Conservation (phyloP, 2,113 vertebrate genomes). For the Rhinolophus ferrumequinum region DNA sequence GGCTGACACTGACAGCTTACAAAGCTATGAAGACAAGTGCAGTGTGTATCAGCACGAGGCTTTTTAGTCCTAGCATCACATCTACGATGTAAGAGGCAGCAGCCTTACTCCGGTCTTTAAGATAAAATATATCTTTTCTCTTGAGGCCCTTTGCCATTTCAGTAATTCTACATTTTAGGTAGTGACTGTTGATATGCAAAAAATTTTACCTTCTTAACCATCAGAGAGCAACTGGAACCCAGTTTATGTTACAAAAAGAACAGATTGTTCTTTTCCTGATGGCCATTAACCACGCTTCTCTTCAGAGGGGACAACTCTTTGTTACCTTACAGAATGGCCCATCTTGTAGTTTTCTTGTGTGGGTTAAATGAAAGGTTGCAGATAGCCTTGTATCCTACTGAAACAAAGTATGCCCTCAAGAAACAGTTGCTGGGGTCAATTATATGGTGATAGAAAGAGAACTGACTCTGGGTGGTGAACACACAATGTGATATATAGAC, state of each 20-base stretch:
- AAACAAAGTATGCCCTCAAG: not conserved
- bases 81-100: not conserved
- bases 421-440: not conserved
- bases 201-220: not conserved
- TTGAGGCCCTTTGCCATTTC: not conserved
- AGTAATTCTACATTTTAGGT: not conserved
- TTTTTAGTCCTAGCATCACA: not conserved
- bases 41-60: not conserved
- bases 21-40: not conserved
- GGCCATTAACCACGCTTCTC: not conserved
- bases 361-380: not conserved
- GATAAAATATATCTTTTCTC: not conserved
- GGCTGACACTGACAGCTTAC: not conserved
- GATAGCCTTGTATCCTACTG: not conserved
- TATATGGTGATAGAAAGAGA: too few relatives aligned
- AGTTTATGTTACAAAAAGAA: conserved; percentile 14
- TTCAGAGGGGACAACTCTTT: not conserved
- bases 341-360: not conserved
- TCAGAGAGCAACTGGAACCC: not conserved
- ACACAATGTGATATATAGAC: too few relatives aligned
- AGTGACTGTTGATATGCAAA: not conserved
- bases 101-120: not conserved
- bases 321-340: not conserved
- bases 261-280: not conserved
- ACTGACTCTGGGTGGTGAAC: too few relatives aligned